phyloP scores from a whole-genome alignment of 2,888 invertebrate genomes.

The Eulithis testata region DNA sequence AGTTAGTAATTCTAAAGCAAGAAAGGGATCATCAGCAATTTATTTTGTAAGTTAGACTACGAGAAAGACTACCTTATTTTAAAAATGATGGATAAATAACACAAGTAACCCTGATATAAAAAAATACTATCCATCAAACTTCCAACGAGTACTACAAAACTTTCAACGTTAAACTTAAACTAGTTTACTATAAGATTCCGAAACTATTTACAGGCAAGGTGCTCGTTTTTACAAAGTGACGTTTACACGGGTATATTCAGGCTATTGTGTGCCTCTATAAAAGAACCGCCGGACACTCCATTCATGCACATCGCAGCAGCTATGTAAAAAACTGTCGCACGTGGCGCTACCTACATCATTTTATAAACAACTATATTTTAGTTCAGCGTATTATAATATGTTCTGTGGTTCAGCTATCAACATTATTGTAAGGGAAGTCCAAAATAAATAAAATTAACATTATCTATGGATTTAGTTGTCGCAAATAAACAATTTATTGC shows the following conservation, averaged over 20 bases:
- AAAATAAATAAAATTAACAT: too few species aligned
- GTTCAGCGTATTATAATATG: too few species aligned
- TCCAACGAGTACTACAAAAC: slow-evolving; percentile 1
- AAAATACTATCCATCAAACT: not conserved
- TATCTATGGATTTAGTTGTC: too few species aligned
- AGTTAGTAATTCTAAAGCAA: too few species aligned
- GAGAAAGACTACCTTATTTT: too few species aligned
- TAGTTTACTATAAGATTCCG: slow-evolving; percentile 12
- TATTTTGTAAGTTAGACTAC: too few species aligned
- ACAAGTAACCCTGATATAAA: too few species aligned
- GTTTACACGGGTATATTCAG: slow-evolving; percentile 66
- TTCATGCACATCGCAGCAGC: slow-evolving; percentile 71
- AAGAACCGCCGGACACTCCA: slow-evolving; percentile 76
- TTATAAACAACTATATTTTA: not conserved
- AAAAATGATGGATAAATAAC: too few species aligned
- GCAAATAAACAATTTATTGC: too few species aligned
- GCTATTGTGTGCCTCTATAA: slow-evolving; percentile 72
- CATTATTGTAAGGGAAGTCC: too few species aligned
- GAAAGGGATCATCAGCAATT: too few species aligned
- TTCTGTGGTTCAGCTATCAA: too few species aligned
- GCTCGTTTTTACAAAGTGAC: slow-evolving; percentile 54
- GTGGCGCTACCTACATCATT: not conserved
- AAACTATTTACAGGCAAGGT: slow-evolving; percentile 30
- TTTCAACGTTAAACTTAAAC: slow-evolving; percentile 1
- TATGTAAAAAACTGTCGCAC: slow-evolving; percentile 60